These are phyloP conservation scores for Rana temporaria DNA, from an alignment of 2,113 vertebrate species.

Conservation along the genomic window DNA sequence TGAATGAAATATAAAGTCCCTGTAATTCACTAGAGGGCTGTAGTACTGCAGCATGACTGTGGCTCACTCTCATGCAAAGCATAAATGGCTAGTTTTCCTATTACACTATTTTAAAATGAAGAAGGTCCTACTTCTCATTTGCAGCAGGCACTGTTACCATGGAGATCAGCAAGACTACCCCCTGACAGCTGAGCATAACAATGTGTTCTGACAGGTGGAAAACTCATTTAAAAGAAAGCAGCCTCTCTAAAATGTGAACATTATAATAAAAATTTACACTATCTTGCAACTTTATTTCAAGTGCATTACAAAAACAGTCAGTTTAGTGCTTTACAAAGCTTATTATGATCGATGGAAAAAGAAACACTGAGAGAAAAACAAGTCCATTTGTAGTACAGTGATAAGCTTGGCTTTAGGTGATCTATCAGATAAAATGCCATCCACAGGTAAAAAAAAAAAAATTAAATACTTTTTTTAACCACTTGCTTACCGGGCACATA, in stretches of 20 bases:
- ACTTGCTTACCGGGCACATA: no score
- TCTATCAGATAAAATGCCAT: neutral
- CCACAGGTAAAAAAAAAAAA: neutral
- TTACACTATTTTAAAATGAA: constrained; percentile 62
- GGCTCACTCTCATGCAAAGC: neutral
- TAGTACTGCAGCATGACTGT: neutral
- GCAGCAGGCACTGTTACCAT: constrained; percentile 62
- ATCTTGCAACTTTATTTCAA: constrained; percentile 46
- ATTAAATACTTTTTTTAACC: neutral
- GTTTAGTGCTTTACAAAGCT: constrained; percentile 5
- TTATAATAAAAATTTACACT: constrained; percentile 50
- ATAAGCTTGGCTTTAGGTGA: neutral
- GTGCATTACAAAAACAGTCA: constrained; percentile 22
- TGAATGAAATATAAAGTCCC: no score
- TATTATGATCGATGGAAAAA: constrained; percentile 17
- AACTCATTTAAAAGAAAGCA: constrained; percentile 52
- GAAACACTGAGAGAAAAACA: constrained; percentile 1
- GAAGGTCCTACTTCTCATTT: constrained; percentile 66
- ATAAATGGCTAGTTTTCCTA: constrained; percentile 61
- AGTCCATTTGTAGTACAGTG: neutral
- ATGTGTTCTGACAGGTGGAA: constrained; percentile 59
- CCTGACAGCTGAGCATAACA: constrained; percentile 60
- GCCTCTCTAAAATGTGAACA: constrained; percentile 47
- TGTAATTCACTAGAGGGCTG: no score
- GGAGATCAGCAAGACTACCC: constrained; percentile 55